These are phyloP conservation scores for Morelia viridis DNA, from an alignment of 2,797 vertebrate species.

Conservation along the genomic window DNA sequence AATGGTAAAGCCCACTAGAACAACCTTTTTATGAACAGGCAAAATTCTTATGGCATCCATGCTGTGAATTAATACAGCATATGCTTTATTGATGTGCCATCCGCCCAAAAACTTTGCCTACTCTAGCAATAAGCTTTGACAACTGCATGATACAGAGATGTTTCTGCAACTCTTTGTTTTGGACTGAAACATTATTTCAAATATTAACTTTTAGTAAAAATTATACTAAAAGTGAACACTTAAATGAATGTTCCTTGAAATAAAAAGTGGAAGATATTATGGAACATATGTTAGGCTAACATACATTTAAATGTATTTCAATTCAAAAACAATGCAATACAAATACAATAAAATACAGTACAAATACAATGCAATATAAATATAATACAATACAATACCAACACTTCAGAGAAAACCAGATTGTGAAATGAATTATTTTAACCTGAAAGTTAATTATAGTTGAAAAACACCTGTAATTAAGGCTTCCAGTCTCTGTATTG, in stretches of 20 bases:
- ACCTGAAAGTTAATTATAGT: neutral
- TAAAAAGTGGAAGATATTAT: neutral
- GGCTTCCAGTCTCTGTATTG: neutral
- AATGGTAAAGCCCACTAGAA: too few relatives aligned
- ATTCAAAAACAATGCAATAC: neutral
- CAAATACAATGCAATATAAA: neutral
- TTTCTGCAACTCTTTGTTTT: conserved; percentile 7
- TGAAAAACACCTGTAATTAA: neutral
- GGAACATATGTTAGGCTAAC: neutral
- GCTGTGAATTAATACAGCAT: neutral
- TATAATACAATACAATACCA: neutral
- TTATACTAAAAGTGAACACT: neutral
- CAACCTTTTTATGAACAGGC: too few relatives aligned
- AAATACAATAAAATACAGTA: neutral
- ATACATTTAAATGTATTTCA: neutral
- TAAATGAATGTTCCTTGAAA: neutral
- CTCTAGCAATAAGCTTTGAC: neutral
- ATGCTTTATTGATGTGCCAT: neutral
- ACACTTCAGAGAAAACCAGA: neutral
- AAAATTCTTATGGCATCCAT: too few relatives aligned
- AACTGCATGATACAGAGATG: neutral
- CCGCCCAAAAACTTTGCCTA: neutral
- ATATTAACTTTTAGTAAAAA: neutral
- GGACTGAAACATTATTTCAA: conserved; percentile 3
- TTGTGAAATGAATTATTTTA: neutral